phyloP scores from a whole-genome alignment of 2,888 invertebrate species.

The Euphydryas editha region DNA sequence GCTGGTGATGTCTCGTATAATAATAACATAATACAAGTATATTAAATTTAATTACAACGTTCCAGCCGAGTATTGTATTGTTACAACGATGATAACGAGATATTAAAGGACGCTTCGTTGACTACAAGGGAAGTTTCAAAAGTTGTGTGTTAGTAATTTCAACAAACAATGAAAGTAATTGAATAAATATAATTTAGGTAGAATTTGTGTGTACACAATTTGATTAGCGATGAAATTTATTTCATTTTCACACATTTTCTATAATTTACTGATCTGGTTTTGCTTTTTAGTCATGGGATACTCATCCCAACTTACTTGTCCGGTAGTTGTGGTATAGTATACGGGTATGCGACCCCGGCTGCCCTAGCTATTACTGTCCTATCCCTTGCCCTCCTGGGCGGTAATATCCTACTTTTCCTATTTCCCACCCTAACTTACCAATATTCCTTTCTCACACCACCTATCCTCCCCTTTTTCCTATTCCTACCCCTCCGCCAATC shows the following conservation, averaged over 20 bases:
- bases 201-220: background rate
- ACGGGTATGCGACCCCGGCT: too few species aligned
- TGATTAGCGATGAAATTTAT: background rate
- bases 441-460: too few species aligned
- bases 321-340: too few species aligned
- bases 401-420: too few species aligned
- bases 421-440: too few species aligned
- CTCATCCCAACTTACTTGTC: too few species aligned
- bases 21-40: too few species aligned
- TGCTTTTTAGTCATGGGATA: too few species aligned
- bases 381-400: too few species aligned
- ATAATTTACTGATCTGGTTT: background rate
- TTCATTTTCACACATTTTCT: background rate
- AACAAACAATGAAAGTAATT: background rate
- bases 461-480: too few species aligned
- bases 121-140: conserved; percentile 13
- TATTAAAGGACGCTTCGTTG: conserved; percentile 22
- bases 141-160: conserved; percentile 18
- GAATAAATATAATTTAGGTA: background rate
- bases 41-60: background rate
- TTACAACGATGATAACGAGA: conserved; percentile 19
- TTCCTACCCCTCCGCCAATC: too few species aligned
- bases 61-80: background rate
- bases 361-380: too few species aligned
- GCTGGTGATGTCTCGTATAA: background rate